Conservation (phyloP, 2,888 invertebrate species). For the Venusia cambrica region DNA sequence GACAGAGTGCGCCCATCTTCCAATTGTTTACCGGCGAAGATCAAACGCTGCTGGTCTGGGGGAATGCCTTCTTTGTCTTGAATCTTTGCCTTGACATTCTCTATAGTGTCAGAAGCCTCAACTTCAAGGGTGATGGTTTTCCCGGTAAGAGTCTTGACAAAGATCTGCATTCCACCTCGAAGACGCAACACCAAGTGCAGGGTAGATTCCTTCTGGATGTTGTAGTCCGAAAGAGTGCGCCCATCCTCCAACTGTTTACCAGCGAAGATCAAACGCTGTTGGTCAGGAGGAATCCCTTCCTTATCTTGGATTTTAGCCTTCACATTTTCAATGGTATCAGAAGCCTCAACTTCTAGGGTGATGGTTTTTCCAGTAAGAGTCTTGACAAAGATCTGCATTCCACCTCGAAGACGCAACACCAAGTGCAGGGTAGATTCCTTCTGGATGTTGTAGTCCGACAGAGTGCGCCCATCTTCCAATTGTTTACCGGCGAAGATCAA, state of each 20-base stretch:
- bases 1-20: slow-evolving; percentile 51
- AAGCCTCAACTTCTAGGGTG: slow-evolving; percentile 46
- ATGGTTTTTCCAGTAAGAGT: slow-evolving; percentile 50
- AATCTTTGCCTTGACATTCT: slow-evolving; percentile 51
- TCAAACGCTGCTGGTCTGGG: slow-evolving; percentile 49
- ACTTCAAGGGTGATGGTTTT: slow-evolving; percentile 49
- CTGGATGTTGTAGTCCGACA: slow-evolving; percentile 49
- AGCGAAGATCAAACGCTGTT: slow-evolving; percentile 48
- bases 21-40: slow-evolving; percentile 50
- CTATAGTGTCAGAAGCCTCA: slow-evolving; percentile 47
- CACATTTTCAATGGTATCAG: slow-evolving; percentile 50
- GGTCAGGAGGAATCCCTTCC: slow-evolving; percentile 50
- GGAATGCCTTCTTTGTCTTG: slow-evolving; percentile 54
- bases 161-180: slow-evolving; percentile 50
- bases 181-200: slow-evolving; percentile 45
- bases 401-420: slow-evolving; percentile 52
- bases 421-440: slow-evolving; percentile 58
- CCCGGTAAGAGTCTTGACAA: slow-evolving; percentile 49
- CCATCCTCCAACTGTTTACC: slow-evolving; percentile 51
- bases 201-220: slow-evolving; percentile 50
- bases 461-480: slow-evolving; percentile 42
- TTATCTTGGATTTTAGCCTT: slow-evolving; percentile 52
- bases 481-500: slow-evolving; percentile 45
- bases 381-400: slow-evolving; percentile 51
- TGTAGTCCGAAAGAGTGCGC: slow-evolving; percentile 47